Conservation (phyloP, 2,113 vertebrate genomes). For the Ciconia stormi region DNA sequence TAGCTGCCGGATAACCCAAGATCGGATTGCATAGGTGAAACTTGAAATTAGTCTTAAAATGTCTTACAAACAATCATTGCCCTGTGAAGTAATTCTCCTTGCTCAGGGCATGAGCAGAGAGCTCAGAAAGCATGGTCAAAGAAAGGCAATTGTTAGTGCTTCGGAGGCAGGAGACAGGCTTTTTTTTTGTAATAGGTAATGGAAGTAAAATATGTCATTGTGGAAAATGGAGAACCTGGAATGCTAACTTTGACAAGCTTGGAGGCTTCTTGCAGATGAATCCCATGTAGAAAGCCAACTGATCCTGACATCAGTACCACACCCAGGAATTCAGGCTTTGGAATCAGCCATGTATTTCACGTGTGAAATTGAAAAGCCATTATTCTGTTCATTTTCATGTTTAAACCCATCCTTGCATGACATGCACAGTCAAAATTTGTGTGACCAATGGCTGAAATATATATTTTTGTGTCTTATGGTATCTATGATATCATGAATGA, state of each 20-base stretch:
- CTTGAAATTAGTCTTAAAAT: background rate
- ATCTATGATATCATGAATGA: background rate
- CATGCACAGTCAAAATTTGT: background rate
- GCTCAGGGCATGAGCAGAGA: background rate
- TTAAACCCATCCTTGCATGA: background rate
- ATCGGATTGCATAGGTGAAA: background rate
- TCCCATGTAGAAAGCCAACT: background rate
- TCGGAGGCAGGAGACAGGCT: background rate
- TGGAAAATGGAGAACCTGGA: background rate
- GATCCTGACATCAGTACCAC: background rate
- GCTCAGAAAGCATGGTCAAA: background rate
- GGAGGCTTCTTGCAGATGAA: background rate
- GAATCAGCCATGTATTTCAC: background rate
- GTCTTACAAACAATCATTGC: background rate
- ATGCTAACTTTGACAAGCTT: rapidly evolving
- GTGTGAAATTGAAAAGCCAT: background rate
- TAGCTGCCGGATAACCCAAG: background rate
- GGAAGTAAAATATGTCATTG: background rate
- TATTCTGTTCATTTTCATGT: background rate
- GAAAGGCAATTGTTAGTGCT: background rate
- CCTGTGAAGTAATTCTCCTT: background rate
- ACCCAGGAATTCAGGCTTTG: background rate
- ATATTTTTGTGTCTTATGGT: background rate
- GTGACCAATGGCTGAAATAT: background rate
- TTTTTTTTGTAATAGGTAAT: background rate